phyloP scores from a whole-genome alignment of 2,797 vertebrate species.

The Argyrosomus regius region DNA sequence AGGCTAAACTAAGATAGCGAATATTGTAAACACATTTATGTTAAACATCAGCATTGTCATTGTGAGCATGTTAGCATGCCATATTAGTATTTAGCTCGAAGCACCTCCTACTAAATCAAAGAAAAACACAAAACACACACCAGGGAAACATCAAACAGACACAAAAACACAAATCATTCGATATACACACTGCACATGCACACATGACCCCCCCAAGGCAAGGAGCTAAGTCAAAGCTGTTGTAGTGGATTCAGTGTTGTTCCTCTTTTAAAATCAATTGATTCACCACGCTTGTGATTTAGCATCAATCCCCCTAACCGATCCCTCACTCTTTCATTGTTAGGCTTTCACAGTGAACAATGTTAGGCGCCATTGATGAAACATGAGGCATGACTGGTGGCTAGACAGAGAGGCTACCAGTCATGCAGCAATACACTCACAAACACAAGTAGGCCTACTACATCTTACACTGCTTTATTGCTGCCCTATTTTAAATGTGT shows the following conservation, averaged over 20 bases:
- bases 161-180: constrained; percentile 20
- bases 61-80: constrained; percentile 3
- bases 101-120: background rate
- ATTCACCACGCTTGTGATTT: constrained; percentile 58
- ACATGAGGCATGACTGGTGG: constrained; percentile 16
- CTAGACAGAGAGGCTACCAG: constrained; percentile 16
- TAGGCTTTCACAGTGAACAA: constrained; percentile 48
- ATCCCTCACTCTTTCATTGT: constrained; percentile 36
- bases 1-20: background rate
- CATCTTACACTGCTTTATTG: constrained; percentile 7
- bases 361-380: constrained; percentile 30
- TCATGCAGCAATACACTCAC: constrained; percentile 9
- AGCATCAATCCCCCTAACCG: constrained; percentile 31
- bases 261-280: constrained; percentile 53
- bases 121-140: constrained; percentile 10
- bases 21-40: background rate
- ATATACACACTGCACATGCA: constrained; percentile 11
- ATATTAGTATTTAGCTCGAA: background rate
- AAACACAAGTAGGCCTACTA: background rate
- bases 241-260: constrained; percentile 34
- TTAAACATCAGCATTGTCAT: background rate
- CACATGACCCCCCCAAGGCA: constrained; percentile 31
- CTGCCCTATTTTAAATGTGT: constrained; percentile 31
- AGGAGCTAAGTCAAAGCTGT: constrained; percentile 67
- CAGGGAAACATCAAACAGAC: constrained; percentile 17